Evolutionary conservation across 2,888 invertebrate species (phyloP).

Genomic region (Caenorhabditis zanzibari): DNA sequence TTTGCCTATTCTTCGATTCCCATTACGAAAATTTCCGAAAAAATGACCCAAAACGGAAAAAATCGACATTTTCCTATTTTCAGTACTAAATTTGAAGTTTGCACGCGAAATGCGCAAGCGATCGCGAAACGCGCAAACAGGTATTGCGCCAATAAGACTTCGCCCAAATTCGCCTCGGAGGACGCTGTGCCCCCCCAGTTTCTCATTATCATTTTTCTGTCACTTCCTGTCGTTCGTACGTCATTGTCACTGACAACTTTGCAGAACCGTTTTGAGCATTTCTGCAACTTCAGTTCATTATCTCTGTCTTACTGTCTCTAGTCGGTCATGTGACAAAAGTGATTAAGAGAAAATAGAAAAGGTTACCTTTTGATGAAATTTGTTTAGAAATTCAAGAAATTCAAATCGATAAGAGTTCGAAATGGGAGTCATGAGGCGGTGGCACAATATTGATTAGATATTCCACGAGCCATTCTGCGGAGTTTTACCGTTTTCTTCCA

Average conservation of each 20-base stretch:
- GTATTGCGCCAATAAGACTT: no score
- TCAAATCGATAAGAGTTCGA: constrained; percentile 29
- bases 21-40: no score
- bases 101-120: no score
- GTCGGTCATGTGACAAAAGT: constrained; percentile 42
- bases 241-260: constrained; percentile 60
- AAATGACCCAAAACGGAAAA: no score
- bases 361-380: constrained; percentile 32
- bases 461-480: constrained; percentile 1
- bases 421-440: constrained; percentile 33
- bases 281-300: constrained; percentile 42
- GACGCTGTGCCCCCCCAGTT: no score
- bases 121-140: no score
- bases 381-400: background rate
- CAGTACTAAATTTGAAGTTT: no score
- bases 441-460: constrained; percentile 47
- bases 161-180: no score
- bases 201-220: constrained; percentile 36
- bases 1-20: no score
- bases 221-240: constrained; percentile 60
- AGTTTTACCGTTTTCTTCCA: background rate
- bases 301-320: constrained; percentile 21
- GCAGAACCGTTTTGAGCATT: constrained; percentile 55
- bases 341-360: constrained; percentile 21
- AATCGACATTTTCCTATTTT: no score